These are phyloP conservation scores for Meta bourneti DNA, from an alignment of 2,888 invertebrate genomes.

Conservation along the genomic window DNA sequence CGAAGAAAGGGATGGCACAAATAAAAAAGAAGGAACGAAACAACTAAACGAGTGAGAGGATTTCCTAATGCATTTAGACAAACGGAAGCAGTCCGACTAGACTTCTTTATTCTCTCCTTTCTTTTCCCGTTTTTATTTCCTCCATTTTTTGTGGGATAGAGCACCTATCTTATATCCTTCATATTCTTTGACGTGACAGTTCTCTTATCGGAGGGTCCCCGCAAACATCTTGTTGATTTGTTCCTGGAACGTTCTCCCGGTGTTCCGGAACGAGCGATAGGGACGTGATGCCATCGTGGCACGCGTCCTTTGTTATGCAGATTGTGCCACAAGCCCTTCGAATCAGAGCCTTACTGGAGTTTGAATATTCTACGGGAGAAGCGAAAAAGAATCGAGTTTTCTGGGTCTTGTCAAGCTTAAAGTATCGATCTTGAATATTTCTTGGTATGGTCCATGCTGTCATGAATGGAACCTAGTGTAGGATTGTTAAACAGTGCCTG, in stretches of 20 bases:
- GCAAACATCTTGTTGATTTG: not conserved
- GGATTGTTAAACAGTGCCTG: no score
- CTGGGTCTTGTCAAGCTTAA: not conserved
- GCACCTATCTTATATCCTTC: not conserved
- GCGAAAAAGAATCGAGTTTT: not conserved
- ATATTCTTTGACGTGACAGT: not conserved
- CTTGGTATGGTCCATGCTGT: no score
- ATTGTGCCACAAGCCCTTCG: not conserved
- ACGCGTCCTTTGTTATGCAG: not conserved
- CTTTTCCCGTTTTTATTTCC: not conserved
- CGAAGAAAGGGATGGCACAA: not conserved
- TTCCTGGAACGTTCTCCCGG: not conserved
- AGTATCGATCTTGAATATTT: no score
- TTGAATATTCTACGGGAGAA: not conserved
- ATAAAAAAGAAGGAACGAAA: slow-evolving; percentile 29
- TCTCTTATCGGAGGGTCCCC: not conserved
- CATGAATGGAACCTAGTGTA: no score
- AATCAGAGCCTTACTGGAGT: not conserved
- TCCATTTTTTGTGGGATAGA: not conserved
- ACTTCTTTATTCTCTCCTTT: not conserved
- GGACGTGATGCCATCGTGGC: not conserved
- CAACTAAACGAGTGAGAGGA: slow-evolving; percentile 57
- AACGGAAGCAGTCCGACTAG: slow-evolving; percentile 54
- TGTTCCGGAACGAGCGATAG: not conserved
- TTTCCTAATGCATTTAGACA: slow-evolving; percentile 67